These are phyloP conservation scores for Polypterus senegalus DNA, from an alignment of 2,113 vertebrate species.

Conservation along the genomic window DNA sequence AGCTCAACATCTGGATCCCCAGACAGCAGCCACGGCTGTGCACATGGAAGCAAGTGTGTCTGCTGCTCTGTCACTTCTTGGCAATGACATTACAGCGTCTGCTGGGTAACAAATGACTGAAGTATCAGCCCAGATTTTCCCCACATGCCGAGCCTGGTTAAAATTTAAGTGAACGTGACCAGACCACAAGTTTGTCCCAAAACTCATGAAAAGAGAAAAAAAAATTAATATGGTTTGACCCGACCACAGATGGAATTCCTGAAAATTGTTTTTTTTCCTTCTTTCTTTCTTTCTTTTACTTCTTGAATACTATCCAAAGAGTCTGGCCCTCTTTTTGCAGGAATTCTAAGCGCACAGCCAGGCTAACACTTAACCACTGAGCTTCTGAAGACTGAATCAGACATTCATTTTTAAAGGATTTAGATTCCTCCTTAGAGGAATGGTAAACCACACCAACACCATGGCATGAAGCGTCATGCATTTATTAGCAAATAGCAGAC, in stretches of 20 bases:
- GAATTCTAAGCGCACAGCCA: constrained; percentile 36
- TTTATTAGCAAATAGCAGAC: too few relatives aligned
- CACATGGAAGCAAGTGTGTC: constrained; percentile 44
- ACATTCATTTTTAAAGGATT: constrained; percentile 18
- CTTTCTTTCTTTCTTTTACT: constrained; percentile 5
- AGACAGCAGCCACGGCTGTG: constrained; percentile 40
- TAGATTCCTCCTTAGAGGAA: constrained; percentile 8
- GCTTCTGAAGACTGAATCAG: constrained; percentile 4
- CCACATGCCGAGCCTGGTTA: constrained; percentile 29
- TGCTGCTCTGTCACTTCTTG: constrained; percentile 39
- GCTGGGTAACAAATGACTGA: constrained; percentile 35
- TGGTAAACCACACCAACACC: background rate
- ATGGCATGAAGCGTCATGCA: too few relatives aligned
- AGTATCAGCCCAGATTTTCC: constrained; percentile 33
- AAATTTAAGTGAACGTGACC: constrained; percentile 36
- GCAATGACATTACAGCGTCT: constrained; percentile 31
- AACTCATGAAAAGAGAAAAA: constrained; percentile 3
- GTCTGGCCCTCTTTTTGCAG: constrained; percentile 42
- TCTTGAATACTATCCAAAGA: constrained; percentile 26
- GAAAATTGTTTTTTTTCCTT: constrained; percentile 23
- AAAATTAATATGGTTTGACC: constrained; percentile 37
- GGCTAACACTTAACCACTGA: constrained; percentile 41
- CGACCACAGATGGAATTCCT: constrained; percentile 41
- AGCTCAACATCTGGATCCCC: constrained; percentile 49
- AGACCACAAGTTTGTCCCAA: constrained; percentile 34